Percentiles rank a stretch among this genome's conserved stretches.
These are phyloP conservation scores for Rhagium mordax DNA, from an alignment of 2,888 invertebrate species.

Conservation along the genomic window DNA sequence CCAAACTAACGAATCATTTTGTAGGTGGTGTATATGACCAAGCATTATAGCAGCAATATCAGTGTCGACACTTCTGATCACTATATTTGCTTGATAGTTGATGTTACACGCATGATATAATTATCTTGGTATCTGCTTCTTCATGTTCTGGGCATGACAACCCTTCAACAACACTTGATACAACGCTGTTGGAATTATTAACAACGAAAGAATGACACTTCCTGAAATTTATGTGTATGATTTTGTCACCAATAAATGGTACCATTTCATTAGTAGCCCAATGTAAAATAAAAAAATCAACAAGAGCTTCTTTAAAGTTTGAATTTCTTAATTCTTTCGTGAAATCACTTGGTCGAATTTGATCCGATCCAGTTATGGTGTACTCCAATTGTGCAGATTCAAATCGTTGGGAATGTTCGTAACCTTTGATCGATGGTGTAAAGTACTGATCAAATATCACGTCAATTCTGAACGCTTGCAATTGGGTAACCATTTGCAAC, in stretches of 20 bases:
- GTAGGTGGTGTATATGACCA: slow-evolving; percentile 19
- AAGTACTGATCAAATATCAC: slow-evolving; percentile 39
- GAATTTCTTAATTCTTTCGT: too few species aligned
- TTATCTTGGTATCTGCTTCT: slow-evolving; percentile 29
- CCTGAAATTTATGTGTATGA: slow-evolving; percentile 45
- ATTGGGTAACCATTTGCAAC: slow-evolving; percentile 41
- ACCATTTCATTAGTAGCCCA: slow-evolving; percentile 46
- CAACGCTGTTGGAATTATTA: slow-evolving; percentile 45
- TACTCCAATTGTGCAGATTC: too few species aligned
- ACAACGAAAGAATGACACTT: slow-evolving; percentile 57
- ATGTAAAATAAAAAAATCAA: too few species aligned
- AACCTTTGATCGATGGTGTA: too few species aligned
- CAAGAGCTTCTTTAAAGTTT: too few species aligned
- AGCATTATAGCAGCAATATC: slow-evolving; percentile 40
- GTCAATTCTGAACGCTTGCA: slow-evolving; percentile 14
- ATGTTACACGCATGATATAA: slow-evolving; percentile 34
- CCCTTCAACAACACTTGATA: slow-evolving; percentile 38
- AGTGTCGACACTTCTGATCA: slow-evolving; percentile 22
- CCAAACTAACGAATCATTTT: slow-evolving; percentile 33
- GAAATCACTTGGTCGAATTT: too few species aligned
- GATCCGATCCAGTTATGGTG: too few species aligned
- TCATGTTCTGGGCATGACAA: slow-evolving; percentile 44
- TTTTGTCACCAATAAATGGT: slow-evolving; percentile 54
- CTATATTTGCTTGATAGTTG: slow-evolving; percentile 27
- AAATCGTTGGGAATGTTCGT: too few species aligned